A percentile compares a stretch with the other conserved stretches of the same genome.
Evolutionary conservation across 2,113 vertebrate species (phyloP).

Genomic region (Eretmodus cyanostictus): DNA sequence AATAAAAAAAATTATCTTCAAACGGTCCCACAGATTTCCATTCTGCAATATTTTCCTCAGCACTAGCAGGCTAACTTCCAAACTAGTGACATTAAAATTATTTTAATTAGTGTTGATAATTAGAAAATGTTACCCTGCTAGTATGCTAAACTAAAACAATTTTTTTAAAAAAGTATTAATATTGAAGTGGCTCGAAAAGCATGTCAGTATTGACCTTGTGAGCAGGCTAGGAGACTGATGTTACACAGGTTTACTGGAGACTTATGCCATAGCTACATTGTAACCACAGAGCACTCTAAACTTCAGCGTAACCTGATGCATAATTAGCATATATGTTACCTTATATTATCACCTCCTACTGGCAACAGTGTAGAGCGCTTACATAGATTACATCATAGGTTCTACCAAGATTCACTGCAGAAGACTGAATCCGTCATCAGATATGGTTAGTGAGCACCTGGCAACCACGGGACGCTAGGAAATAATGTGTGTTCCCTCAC

Average conservation of each 20-base stretch:
- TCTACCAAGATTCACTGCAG: background rate
- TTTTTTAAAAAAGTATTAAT: fast-evolving
- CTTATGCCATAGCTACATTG: background rate
- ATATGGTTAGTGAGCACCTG: background rate
- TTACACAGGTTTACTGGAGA: background rate
- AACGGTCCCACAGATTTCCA: background rate
- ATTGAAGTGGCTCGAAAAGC: background rate
- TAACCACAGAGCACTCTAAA: background rate
- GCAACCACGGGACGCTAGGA: background rate
- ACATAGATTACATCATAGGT: background rate
- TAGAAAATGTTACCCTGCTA: background rate
- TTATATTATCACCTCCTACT: background rate
- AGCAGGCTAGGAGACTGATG: background rate
- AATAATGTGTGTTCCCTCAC: background rate
- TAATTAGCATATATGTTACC: background rate
- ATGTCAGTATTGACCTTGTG: background rate
- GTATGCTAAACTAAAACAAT: background rate
- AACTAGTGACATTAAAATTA: background rate
- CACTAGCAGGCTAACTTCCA: background rate
- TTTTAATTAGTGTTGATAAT: background rate
- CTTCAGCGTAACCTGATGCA: background rate
- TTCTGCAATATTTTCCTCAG: background rate
- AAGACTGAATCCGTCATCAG: background rate
- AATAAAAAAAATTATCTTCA: background rate
- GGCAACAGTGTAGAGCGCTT: background rate